A percentile compares a stretch with the other conserved stretches of the same genome.
Conservation (phyloP, 1,140 invertebrate genomes). For the Diorhabda elongata region DNA sequence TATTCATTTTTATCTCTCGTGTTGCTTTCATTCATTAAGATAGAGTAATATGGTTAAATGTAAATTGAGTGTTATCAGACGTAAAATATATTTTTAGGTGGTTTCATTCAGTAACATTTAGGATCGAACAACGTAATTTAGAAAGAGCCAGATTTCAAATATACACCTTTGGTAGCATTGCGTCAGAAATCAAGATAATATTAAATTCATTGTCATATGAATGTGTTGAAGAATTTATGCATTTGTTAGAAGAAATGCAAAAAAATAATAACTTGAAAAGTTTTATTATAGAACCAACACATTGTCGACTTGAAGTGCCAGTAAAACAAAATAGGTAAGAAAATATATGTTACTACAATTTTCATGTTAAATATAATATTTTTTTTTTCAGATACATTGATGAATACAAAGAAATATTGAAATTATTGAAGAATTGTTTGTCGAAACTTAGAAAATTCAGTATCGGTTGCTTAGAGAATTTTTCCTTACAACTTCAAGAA, state of each 20-base stretch:
- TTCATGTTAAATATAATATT: background rate
- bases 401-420: slow-evolving; percentile 11
- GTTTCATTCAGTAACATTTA: slow-evolving; percentile 38
- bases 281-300: slow-evolving; percentile 41
- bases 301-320: slow-evolving; percentile 37
- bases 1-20: background rate
- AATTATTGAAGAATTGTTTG: slow-evolving; percentile 8
- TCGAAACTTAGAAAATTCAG: slow-evolving; percentile 4
- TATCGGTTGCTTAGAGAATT: slow-evolving; percentile 11
- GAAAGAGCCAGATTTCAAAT: slow-evolving; percentile 32
- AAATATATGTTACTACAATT: slow-evolving; percentile 20
- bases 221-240: slow-evolving; percentile 41
- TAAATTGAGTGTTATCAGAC: background rate
- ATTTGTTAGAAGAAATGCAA: slow-evolving; percentile 34
- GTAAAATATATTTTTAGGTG: slow-evolving; percentile 26
- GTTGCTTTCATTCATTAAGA: background rate
- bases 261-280: slow-evolving; percentile 41
- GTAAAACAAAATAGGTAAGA: slow-evolving; percentile 22
- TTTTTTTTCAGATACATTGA: background rate
- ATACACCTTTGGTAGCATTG: slow-evolving; percentile 35
- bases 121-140: slow-evolving; percentile 32
- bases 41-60: background rate
- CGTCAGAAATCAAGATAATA: slow-evolving; percentile 36
- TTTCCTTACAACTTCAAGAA: background rate
- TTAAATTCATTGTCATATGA: slow-evolving; percentile 36